phyloP scores from a whole-genome alignment of 2,797 vertebrate species.

The Pseudochirops corinnae region DNA sequence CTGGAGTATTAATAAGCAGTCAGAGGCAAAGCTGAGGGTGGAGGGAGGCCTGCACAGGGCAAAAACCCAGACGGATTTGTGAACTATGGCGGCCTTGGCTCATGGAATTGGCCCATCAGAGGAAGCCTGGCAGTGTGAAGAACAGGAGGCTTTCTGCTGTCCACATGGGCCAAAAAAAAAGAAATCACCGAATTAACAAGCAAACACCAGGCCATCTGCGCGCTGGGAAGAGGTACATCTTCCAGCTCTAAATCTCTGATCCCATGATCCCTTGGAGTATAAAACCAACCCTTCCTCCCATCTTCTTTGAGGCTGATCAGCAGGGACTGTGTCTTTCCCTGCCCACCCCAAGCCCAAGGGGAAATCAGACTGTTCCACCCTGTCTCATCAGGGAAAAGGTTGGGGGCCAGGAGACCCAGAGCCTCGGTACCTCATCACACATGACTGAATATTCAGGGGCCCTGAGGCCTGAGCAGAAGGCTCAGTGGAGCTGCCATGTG shows the following conservation, averaged over 20 bases:
- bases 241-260: background rate
- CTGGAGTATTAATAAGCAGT: slow-evolving; percentile 47
- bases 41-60: background rate
- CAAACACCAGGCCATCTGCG: background rate
- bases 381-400: background rate
- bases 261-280: background rate
- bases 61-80: background rate
- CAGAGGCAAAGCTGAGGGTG: slow-evolving; percentile 40
- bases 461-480: background rate
- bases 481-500: background rate
- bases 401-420: background rate
- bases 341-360: background rate
- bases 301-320: background rate
- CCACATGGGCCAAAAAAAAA: background rate
- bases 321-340: background rate
- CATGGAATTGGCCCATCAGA: background rate
- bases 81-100: background rate
- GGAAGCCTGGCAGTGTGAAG: background rate
- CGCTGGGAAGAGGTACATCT: background rate
- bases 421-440: background rate
- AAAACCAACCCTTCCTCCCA: background rate
- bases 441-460: background rate
- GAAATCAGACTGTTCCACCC: background rate
- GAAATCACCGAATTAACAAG: background rate
- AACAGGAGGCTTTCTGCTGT: background rate